Evolutionary conservation across 2,888 invertebrate species (phyloP).

Genomic region (Aphodius sticticus): DNA sequence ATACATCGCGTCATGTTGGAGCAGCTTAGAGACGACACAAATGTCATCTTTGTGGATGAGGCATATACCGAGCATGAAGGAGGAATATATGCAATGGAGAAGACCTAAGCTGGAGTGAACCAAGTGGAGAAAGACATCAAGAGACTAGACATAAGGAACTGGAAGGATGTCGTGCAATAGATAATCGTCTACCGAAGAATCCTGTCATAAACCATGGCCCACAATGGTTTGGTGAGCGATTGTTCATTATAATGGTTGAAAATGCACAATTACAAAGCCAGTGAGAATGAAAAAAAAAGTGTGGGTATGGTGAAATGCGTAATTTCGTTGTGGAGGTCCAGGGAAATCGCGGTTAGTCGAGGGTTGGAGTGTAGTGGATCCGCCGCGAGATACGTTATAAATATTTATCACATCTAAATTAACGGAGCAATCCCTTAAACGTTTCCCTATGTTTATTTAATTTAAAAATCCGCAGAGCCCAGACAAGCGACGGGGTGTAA

Average conservation of each 20-base stretch:
- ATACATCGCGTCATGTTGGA: no score
- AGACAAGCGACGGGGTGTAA: slow-evolving; percentile 5
- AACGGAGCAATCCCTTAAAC: slow-evolving; percentile 7
- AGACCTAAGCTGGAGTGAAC: no score
- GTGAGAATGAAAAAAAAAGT: background rate
- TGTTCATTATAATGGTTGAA: background rate
- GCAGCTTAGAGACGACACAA: no score
- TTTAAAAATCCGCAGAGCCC: slow-evolving; percentile 7
- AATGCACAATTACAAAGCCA: background rate
- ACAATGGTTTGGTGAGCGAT: no score
- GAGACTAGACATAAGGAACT: no score
- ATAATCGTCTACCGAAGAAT: no score
- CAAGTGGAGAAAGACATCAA: no score
- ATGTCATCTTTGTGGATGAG: no score
- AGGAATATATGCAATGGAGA: no score
- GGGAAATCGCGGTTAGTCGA: background rate
- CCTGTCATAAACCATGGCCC: no score
- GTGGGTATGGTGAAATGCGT: background rate
- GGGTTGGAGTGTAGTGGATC: background rate
- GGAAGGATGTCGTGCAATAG: no score
- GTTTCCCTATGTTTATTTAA: slow-evolving; percentile 19
- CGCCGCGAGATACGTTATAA: slow-evolving; percentile 7
- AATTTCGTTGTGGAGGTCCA: background rate
- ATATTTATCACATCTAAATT: background rate
- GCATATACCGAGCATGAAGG: no score